Base-by-base conservation (phyloP, 2,797 vertebrate species). In the Danio albolineatus region DNA sequence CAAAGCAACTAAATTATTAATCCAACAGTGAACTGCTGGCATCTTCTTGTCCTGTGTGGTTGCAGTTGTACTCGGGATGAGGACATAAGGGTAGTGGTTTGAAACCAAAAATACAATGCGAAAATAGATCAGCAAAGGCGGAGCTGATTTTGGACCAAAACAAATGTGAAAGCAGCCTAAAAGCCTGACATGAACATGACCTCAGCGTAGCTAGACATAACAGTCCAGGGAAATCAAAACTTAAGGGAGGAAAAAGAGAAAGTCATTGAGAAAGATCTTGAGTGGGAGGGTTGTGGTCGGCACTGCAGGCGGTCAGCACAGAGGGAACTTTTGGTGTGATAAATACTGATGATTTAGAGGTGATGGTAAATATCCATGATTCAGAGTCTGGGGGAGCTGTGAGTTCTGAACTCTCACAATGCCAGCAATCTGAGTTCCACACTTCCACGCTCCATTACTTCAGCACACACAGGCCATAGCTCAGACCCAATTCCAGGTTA, bases 151-250 rank as follows among this genome's bases (percentile, higher is more conserved):
- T 16, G 10, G 49, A 53, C 6, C 0, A 28, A 10, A 70, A 36
- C 19, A 44, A 73, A 57, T 44, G 14, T 0, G 0, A 57, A 44
- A 73, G 72, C 51, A 57, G 53, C 39, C 64, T 69, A 48, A 77
- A n/a, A 67, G 21, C 13, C 44, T 60, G 44, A 78, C 28, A 69
- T 12, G 12, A 59, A 41, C 43, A 78, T 1, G 2, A 78, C 44
- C 65, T 56, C 8, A 69, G n/a, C 8, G 13, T 16, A 56, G 48
- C 10, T 13, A 19, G 12, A 38, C 44, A 59, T 49, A 43, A 49
- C 16, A 59, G 53, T 69, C 53, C 38, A 39, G 53, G 75, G n/a
- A 69, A 69, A 78, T 78, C 43, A 39, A 57, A 65, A 78, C n/a
- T 69, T 39, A n/a, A 36, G 19, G 19, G 10, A 66, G 64, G 10